These are phyloP conservation scores for Heliconius hortense DNA, from an alignment of 2,888 invertebrate genomes.

Conservation along the genomic window DNA sequence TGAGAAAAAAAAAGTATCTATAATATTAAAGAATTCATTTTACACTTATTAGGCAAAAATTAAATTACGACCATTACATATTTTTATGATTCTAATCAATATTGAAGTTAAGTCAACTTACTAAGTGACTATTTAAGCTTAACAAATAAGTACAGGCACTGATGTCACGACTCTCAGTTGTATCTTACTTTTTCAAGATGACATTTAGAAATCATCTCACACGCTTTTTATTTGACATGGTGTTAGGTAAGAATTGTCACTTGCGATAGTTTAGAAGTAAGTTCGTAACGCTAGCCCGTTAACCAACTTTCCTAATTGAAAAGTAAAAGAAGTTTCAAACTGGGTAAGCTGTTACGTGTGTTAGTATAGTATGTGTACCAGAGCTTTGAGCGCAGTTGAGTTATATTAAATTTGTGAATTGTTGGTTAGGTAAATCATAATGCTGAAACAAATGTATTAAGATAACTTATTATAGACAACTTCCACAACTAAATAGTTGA, in stretches of 20 bases:
- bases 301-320: slow-evolving; percentile 42
- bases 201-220: slow-evolving; percentile 31
- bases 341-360: slow-evolving; percentile 17
- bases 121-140: neutral
- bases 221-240: slow-evolving; percentile 32
- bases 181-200: neutral
- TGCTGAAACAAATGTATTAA: too few relatives aligned
- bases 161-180: neutral
- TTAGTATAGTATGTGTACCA: neutral
- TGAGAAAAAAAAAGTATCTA: too few relatives aligned
- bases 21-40: too few relatives aligned
- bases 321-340: slow-evolving; percentile 31
- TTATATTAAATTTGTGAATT: neutral
- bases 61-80: neutral
- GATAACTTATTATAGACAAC: too few relatives aligned
- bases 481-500: too few relatives aligned
- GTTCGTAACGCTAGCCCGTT: slow-evolving; percentile 30
- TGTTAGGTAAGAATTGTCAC: slow-evolving; percentile 36
- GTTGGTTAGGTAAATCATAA: neutral
- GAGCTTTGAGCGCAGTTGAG: neutral
- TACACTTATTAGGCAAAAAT: neutral
- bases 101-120: neutral
- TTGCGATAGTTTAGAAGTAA: slow-evolving; percentile 27
- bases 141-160: neutral
- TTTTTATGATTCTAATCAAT: neutral